These are phyloP conservation scores for Amphipoea lucens DNA, from an alignment of 2,888 invertebrate genomes.

Conservation along the genomic window DNA sequence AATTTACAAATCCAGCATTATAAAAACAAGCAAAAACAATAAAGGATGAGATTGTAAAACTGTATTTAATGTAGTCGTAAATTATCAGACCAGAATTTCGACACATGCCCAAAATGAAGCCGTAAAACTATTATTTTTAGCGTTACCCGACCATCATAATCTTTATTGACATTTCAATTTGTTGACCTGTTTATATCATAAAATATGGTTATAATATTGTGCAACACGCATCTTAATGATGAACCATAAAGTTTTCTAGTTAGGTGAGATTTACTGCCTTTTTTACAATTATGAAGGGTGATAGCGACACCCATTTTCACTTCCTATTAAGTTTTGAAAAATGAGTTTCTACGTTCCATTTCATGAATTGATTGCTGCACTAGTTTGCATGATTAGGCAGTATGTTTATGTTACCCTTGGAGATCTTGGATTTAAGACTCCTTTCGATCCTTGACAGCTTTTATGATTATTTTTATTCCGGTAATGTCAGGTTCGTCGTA, in stretches of 20 bases:
- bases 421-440: too few relatives aligned
- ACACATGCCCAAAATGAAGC: conserved; percentile 74
- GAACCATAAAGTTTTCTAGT: conserved; percentile 28
- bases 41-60: conserved; percentile 53
- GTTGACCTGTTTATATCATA: conserved; percentile 72
- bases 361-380: background rate
- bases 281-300: conserved; percentile 4
- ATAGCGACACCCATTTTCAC: conserved; percentile 20
- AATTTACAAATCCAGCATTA: conserved; percentile 55
- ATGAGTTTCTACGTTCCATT: background rate
- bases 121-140: conserved; percentile 80
- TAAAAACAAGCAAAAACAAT: conserved; percentile 55
- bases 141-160: conserved; percentile 70
- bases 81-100: conserved; percentile 68
- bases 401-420: background rate
- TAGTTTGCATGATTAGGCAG: background rate
- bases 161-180: conserved; percentile 78
- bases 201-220: conserved; percentile 73
- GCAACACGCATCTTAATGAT: conserved; percentile 57
- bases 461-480: background rate
- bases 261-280: conserved; percentile 32
- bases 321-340: background rate
- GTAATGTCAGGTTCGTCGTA: background rate
- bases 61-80: conserved; percentile 49
- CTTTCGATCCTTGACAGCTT: background rate